Conservation (phyloP, 2,888 invertebrate species). For the Phortica magna region DNA sequence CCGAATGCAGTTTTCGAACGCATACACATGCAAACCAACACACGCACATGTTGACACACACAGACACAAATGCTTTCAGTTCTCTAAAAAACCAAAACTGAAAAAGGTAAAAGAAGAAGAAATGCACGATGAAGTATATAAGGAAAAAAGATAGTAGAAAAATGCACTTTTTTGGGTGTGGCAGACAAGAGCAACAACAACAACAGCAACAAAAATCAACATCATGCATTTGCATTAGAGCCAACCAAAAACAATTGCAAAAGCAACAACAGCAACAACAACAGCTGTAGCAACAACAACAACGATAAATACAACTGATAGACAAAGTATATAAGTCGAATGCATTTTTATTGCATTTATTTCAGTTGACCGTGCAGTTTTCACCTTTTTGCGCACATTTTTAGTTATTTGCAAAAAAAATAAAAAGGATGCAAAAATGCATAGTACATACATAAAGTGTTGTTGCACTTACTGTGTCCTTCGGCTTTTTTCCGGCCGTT, state of each 20-base stretch:
- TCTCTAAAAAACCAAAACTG: constrained; percentile 26
- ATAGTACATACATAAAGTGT: constrained; percentile 8
- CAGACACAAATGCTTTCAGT: not conserved
- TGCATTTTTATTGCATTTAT: constrained; percentile 54
- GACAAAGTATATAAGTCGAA: constrained; percentile 46
- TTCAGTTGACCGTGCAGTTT: constrained; percentile 39
- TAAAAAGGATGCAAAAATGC: constrained; percentile 35
- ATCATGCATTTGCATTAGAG: constrained; percentile 42
- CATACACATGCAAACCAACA: constrained; percentile 37
- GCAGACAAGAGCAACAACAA: constrained; percentile 55
- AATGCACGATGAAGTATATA: constrained; percentile 44
- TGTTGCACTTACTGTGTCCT: not conserved
- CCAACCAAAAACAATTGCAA: constrained; percentile 25
- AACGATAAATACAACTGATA: constrained; percentile 35
- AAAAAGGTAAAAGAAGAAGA: constrained; percentile 39
- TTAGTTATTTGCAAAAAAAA: constrained; percentile 62
- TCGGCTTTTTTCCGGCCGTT: not conserved
- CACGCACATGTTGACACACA: not conserved
- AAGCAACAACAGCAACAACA: constrained; percentile 34
- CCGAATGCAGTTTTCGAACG: constrained; percentile 69
- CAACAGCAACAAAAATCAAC: constrained; percentile 26
- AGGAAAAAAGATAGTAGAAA: constrained; percentile 61
- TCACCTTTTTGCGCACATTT: constrained; percentile 49
- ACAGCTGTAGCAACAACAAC: constrained; percentile 31
- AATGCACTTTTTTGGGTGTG: constrained; percentile 76